Percentiles rank a stretch among this genome's conserved stretches.
Conservation (phyloP, 2,888 invertebrate species). For the Leucophenga maculata region DNA sequence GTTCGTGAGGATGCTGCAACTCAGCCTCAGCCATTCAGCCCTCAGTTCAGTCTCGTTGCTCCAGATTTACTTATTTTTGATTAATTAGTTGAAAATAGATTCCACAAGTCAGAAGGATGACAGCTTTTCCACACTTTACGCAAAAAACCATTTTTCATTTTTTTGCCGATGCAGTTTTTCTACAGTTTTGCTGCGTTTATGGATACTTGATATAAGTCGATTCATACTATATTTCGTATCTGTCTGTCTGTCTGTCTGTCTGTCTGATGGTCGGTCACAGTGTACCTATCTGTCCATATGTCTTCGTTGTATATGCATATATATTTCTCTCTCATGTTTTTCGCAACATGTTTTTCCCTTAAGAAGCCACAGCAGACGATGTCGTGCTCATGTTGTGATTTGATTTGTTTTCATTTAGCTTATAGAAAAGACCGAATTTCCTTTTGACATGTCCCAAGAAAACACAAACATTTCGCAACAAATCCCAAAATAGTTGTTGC, state of each 20-base stretch:
- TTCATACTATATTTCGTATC: neutral
- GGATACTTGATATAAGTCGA: too few relatives aligned
- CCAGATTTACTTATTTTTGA: slow-evolving; percentile 64
- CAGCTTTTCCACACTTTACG: slow-evolving; percentile 46
- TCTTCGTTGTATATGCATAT: neutral
- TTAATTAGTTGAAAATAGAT: slow-evolving; percentile 65
- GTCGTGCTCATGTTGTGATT: slow-evolving; percentile 2
- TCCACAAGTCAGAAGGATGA: slow-evolving; percentile 52
- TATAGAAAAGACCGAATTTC: neutral
- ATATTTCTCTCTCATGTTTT: slow-evolving; percentile 32
- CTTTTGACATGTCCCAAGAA: neutral
- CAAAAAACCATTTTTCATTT: slow-evolving; percentile 18
- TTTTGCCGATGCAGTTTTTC: neutral
- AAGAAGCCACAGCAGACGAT: slow-evolving; percentile 34
- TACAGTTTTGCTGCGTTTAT: too few relatives aligned
- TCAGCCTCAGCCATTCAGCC: neutral
- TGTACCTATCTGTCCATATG: too few relatives aligned
- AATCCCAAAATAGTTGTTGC: slow-evolving; percentile 17
- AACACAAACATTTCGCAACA: slow-evolving; percentile 18
- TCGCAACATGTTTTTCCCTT: slow-evolving; percentile 48
- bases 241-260: neutral
- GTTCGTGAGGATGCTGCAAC: neutral
- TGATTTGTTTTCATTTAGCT: neutral
- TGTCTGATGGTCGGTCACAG: neutral
- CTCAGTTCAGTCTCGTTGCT: slow-evolving; percentile 48